A percentile compares a stretch with the other conserved stretches of the same genome.
phyloP scores from a whole-genome alignment of 2,797 vertebrate genomes.

The Tarsius wallacei region DNA sequence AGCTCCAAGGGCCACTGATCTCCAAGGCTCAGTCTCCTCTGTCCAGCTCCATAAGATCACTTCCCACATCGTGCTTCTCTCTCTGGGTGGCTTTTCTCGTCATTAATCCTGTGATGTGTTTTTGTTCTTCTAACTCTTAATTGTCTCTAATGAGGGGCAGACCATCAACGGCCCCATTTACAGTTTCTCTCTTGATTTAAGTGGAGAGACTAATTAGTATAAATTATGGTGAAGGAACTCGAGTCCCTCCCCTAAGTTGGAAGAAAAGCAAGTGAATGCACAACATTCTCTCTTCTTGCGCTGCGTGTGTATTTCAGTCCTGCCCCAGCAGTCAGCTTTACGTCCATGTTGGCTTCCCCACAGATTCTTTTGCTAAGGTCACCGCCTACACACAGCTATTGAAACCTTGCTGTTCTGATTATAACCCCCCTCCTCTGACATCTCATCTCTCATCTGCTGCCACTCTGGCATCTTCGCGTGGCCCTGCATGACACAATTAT shows the following conservation, averaged over 20 bases:
- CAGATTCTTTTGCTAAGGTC: background rate
- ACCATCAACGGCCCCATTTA: constrained; percentile 89
- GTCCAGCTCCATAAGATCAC: constrained; percentile 88
- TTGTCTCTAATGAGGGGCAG: constrained; percentile 95
- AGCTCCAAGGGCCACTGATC: constrained; percentile 55
- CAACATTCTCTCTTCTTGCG: constrained; percentile 50
- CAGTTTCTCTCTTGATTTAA: constrained; percentile 86
- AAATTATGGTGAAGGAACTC: constrained; percentile 80
- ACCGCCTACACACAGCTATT: background rate
- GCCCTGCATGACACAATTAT: constrained; percentile 81
- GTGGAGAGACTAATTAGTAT: constrained; percentile 84
- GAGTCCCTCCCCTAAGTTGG: constrained; percentile 43
- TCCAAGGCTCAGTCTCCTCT: constrained; percentile 84
- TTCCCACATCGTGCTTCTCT: constrained; percentile 93
- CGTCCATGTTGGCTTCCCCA: constrained; percentile 69
- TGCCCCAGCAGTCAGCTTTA: constrained; percentile 62
- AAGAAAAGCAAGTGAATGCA: constrained; percentile 51
- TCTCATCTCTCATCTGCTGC: constrained; percentile 52
- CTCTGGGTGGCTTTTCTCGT: constrained; percentile 94
- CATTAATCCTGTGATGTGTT: constrained; percentile 95
- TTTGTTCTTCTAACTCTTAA: constrained; percentile 95
- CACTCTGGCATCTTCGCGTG: constrained; percentile 74
- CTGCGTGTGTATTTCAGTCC: constrained; percentile 60
- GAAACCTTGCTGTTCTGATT: background rate
- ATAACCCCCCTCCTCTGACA: background rate